These are phyloP conservation scores for Centruroides sculpturatus DNA, from an alignment of 1,140 invertebrate genomes.

Conservation along the genomic window DNA sequence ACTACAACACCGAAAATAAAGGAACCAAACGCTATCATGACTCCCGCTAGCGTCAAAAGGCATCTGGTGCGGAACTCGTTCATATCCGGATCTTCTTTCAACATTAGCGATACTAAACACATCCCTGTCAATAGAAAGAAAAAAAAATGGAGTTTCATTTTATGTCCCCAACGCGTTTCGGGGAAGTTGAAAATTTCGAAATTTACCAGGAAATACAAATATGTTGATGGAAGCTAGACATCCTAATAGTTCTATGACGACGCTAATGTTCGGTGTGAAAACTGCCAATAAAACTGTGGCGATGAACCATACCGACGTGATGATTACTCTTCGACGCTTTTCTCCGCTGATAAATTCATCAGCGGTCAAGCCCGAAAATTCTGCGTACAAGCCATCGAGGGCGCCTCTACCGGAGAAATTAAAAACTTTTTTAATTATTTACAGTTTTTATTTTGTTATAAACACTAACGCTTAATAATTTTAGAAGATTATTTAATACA, in stretches of 20 bases:
- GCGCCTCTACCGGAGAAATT: slow-evolving; percentile 26
- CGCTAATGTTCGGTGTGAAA: slow-evolving; percentile 47
- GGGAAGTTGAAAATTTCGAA: too few relatives aligned
- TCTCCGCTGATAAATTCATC: slow-evolving; percentile 26
- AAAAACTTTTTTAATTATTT: neutral
- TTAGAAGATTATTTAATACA: too few relatives aligned
- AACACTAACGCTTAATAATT: too few relatives aligned
- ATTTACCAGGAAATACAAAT: slow-evolving; percentile 46
- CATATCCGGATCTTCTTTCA: too few relatives aligned
- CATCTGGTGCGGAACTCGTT: too few relatives aligned
- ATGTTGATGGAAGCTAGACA: slow-evolving; percentile 49
- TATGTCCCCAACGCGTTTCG: too few relatives aligned
- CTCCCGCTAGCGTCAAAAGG: neutral
- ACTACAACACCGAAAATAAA: neutral
- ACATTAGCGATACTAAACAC: too few relatives aligned
- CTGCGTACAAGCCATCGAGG: slow-evolving; percentile 31
- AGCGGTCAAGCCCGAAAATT: slow-evolving; percentile 22
- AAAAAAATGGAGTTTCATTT: too few relatives aligned
- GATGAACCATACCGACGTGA: slow-evolving; percentile 44
- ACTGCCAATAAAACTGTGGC: slow-evolving; percentile 41
- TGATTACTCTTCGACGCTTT: slow-evolving; percentile 28
- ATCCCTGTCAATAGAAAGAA: too few relatives aligned
- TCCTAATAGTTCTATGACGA: slow-evolving; percentile 48
- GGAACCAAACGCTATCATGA: neutral
- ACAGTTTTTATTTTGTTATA: too few relatives aligned